phyloP scores from a whole-genome alignment of 2,797 vertebrate species.

The Peromyscus aztecus region DNA sequence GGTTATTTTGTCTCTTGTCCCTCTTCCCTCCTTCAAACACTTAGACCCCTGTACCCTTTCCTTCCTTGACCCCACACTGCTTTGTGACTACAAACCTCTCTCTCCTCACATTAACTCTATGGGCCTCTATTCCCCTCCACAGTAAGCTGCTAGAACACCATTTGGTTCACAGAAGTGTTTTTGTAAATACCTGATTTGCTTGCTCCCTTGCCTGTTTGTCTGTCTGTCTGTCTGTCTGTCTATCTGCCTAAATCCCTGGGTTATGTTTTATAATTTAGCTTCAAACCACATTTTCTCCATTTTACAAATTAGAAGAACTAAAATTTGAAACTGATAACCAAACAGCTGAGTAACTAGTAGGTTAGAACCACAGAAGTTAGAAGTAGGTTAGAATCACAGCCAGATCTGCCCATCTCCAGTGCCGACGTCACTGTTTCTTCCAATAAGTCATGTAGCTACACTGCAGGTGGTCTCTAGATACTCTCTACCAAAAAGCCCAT shows the following conservation, averaged over 20 bases:
- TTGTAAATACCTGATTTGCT: background rate
- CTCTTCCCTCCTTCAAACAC: background rate
- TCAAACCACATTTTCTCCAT: background rate
- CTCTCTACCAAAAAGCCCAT: background rate
- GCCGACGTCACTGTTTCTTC: background rate
- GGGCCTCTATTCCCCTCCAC: background rate
- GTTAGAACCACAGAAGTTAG: background rate
- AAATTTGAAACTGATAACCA: background rate
- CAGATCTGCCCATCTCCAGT: background rate
- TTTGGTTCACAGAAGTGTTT: background rate
- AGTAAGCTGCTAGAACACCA: background rate
- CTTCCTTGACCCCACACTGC: background rate
- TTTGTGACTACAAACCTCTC: background rate
- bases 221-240: too few species aligned
- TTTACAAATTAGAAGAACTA: conserved; percentile 38
- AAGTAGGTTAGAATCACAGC: background rate
- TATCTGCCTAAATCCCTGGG: background rate
- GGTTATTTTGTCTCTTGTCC: background rate
- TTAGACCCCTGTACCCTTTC: too few species aligned
- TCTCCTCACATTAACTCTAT: background rate
- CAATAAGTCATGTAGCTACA: background rate
- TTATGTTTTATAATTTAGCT: background rate
- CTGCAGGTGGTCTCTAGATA: background rate
- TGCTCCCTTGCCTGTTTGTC: background rate
- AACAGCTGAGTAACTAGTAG: background rate